Base-by-base conservation (phyloP, 2,888 invertebrate species). In the Nasonia oneida region DNA sequence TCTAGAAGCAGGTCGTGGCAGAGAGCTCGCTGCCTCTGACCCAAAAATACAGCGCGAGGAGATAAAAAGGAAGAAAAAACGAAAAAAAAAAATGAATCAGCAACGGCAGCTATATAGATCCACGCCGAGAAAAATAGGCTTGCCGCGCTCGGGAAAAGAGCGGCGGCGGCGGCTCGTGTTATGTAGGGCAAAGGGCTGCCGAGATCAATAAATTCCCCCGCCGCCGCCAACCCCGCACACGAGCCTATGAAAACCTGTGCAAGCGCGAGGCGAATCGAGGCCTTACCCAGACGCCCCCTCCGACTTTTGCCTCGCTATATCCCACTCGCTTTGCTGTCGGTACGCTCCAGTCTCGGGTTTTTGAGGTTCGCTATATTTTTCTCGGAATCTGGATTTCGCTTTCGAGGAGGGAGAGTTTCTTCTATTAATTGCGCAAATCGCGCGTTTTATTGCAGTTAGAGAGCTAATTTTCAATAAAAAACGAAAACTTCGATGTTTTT, bases 111-210 rank as follows among this genome's bases (percentile, higher is more conserved):
- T 61, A 29, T 29, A 57, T n/a, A 23, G 10, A 61, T 23, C 61
- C 29, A 47, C 42, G 23, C 33, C 29, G 50, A 61, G 53, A 81
- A 70, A 81, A 85, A 82, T 81, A 82, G 74, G 78, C 67, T 70
- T 79, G 33, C 15, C 18, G 0, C 47, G 23, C 18, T 33, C 15
- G 42, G 47, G 37, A 15, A 64, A 53, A 64, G 47, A 71, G 67
- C 37, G 42, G 53, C 37, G 53, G 67, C 37, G 42, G 53, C 23
- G 42, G 64, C 33, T 61, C 42, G 2, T 77, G 86, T 84, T 88
- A 90, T 89, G 89, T 90, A 89, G 89, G 89, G 87, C 89, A 89
- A 89, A 90, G 89, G 89, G 89, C 89, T 88, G 88, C 75, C 85
- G 87, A 87, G 88, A 88, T 89, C 89, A 88, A 89, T 90, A 88